Evolutionary conservation across 2,797 vertebrate genomes (phyloP).

Genomic region (Poecilia picta): DNA sequence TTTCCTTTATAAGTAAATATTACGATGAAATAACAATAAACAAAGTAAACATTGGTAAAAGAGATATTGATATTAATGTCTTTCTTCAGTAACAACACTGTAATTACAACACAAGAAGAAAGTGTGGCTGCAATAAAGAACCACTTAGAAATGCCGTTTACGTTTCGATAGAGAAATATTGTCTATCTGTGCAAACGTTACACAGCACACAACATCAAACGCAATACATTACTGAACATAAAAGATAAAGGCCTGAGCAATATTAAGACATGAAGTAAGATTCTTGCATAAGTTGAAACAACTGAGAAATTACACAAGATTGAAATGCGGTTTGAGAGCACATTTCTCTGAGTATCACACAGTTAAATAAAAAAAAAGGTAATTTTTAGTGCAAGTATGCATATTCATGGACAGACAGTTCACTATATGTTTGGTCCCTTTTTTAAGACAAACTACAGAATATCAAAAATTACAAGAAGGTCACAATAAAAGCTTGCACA

Average conservation of each 20-base stretch:
- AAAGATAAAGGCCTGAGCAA: slow-evolving; percentile 50
- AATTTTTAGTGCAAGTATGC: slow-evolving; percentile 51
- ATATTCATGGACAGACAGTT: slow-evolving; percentile 31
- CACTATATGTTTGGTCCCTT: slow-evolving; percentile 61
- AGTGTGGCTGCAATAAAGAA: slow-evolving; percentile 11
- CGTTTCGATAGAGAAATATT: slow-evolving; percentile 44
- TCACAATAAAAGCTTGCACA: slow-evolving; percentile 27
- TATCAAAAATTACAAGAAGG: slow-evolving; percentile 41
- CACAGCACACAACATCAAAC: slow-evolving; percentile 15
- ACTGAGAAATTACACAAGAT: slow-evolving; percentile 15
- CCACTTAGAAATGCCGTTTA: slow-evolving; percentile 24
- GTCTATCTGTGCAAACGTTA: slow-evolving; percentile 25
- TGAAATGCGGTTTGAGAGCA: slow-evolving; percentile 28
- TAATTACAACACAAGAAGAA: slow-evolving; percentile 1
- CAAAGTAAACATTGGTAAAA: slow-evolving; percentile 44
- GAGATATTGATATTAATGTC: slow-evolving; percentile 28
- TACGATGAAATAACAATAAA: slow-evolving; percentile 38
- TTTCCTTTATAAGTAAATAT: slow-evolving; percentile 44
- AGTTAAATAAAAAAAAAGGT: slow-evolving; percentile 28
- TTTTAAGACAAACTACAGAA: slow-evolving; percentile 29
- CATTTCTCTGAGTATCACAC: slow-evolving; percentile 34
- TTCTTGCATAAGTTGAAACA: slow-evolving; percentile 25
- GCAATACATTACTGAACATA: slow-evolving; percentile 35
- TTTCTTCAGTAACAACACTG: slow-evolving; percentile 13
- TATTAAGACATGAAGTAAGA: slow-evolving; percentile 39